Percentiles rank a stretch among this genome's conserved stretches.
These are phyloP conservation scores for Corythoichthys intestinalis DNA, from an alignment of 2,113 vertebrate genomes.

Conservation along the genomic window DNA sequence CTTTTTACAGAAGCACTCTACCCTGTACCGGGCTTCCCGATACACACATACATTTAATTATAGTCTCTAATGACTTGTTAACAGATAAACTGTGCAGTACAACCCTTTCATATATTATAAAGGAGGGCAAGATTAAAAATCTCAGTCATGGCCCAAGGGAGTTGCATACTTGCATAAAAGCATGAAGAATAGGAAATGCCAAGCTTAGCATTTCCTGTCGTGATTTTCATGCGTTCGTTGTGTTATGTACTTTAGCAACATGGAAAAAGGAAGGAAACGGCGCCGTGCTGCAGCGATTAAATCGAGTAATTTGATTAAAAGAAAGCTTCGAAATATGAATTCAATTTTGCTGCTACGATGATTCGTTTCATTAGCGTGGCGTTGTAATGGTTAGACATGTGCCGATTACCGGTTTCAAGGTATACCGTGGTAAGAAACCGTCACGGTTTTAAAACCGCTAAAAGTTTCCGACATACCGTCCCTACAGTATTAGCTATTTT, in stretches of 20 bases:
- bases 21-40: not conserved
- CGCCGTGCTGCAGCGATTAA: too few species aligned
- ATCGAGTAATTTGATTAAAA: too few species aligned
- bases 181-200: constrained; percentile 15
- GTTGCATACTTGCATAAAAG: constrained; percentile 23
- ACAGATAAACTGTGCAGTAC: constrained; percentile 44
- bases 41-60: not conserved
- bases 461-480: too few species aligned
- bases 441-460: too few species aligned
- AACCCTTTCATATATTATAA: constrained; percentile 50
- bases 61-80: constrained; percentile 49
- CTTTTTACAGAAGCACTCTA: not conserved
- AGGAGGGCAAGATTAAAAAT: constrained; percentile 47
- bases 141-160: constrained; percentile 41
- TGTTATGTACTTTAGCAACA: not conserved
- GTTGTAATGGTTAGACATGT: too few species aligned
- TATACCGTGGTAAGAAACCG: too few species aligned
- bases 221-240: constrained; percentile 36
- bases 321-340: too few species aligned
- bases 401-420: too few species aligned
- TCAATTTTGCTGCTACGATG: too few species aligned
- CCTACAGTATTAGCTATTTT: too few species aligned
- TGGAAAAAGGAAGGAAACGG: not conserved
- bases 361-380: too few species aligned
- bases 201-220: constrained; percentile 50